These are phyloP conservation scores for Mobula birostris DNA, from an alignment of 2,113 vertebrate species.

Conservation along the genomic window DNA sequence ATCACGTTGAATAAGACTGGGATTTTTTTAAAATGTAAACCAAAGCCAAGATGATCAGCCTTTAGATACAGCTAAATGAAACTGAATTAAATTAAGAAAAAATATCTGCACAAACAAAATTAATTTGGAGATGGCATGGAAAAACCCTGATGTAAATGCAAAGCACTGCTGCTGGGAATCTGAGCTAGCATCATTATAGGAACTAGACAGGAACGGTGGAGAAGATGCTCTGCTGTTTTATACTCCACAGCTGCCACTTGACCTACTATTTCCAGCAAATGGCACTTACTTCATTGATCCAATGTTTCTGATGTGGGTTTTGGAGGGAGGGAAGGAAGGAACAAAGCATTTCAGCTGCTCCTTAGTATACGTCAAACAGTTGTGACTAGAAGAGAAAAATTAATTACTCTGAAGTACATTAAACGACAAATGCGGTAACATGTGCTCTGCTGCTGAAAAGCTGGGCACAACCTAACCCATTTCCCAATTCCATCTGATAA, in stretches of 20 bases:
- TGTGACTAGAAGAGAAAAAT: neutral
- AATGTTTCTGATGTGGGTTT: neutral
- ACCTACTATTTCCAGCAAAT: neutral
- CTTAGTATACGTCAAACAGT: neutral
- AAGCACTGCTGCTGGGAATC: no score
- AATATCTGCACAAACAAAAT: neutral
- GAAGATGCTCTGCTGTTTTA: no score
- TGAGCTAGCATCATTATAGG: no score
- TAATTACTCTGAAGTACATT: neutral
- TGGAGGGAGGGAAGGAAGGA: neutral
- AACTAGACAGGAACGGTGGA: no score
- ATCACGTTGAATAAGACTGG: neutral
- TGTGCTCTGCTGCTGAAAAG: neutral
- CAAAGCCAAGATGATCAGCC: neutral
- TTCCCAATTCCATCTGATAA: neutral
- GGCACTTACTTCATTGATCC: neutral
- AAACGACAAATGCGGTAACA: neutral
- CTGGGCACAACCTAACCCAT: neutral
- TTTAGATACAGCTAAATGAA: neutral
- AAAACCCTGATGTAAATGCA: neutral
- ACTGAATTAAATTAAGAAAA: neutral
- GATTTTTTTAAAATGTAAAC: neutral
- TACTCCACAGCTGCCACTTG: no score
- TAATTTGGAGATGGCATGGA: neutral
- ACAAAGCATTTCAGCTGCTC: neutral